Evolutionary conservation across 2,888 invertebrate species (phyloP).

Genomic region (Dendrolimus houi): DNA sequence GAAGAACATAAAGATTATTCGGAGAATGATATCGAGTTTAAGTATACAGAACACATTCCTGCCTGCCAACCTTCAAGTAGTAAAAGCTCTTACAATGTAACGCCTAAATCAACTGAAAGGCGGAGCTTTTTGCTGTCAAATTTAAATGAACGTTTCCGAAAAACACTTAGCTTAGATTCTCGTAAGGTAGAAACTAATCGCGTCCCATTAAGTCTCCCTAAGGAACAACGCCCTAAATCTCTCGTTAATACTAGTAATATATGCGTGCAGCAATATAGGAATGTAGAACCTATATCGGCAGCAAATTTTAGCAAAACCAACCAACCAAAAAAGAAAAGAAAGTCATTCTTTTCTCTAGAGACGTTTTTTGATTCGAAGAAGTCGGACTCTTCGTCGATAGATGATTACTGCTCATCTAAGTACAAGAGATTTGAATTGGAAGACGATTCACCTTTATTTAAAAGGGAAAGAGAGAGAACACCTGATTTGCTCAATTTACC

Average conservation of each 20-base stretch:
- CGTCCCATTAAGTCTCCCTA: constrained; percentile 45
- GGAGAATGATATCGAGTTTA: constrained; percentile 67
- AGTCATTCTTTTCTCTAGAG: constrained; percentile 70
- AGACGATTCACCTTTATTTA: constrained; percentile 67
- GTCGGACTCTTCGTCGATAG: constrained; percentile 67
- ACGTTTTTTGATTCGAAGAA: constrained; percentile 69
- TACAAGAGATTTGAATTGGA: constrained; percentile 70
- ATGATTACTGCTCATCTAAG: constrained; percentile 70
- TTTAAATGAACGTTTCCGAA: constrained; percentile 65
- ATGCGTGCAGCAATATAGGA: constrained; percentile 48
- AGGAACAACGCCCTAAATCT: constrained; percentile 62
- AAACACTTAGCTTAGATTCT: constrained; percentile 69
- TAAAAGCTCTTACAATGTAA: constrained; percentile 60
- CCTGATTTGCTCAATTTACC: constrained; percentile 66
- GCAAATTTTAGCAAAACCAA: constrained; percentile 55
- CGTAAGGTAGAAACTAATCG: constrained; percentile 61
- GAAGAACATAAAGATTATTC: constrained; percentile 45
- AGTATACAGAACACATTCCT: constrained; percentile 66
- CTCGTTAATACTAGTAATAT: constrained; percentile 60
- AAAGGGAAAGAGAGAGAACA: constrained; percentile 54
- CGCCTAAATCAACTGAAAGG: constrained; percentile 64
- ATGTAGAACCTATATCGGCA: constrained; percentile 41
- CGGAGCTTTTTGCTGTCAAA: constrained; percentile 60
- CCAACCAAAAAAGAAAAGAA: constrained; percentile 66
- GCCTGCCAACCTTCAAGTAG: constrained; percentile 59